phyloP scores from a whole-genome alignment of 30 jellyfish, hydroid and myxozoan species.

The Hydractinia symbiolongicarpus region DNA sequence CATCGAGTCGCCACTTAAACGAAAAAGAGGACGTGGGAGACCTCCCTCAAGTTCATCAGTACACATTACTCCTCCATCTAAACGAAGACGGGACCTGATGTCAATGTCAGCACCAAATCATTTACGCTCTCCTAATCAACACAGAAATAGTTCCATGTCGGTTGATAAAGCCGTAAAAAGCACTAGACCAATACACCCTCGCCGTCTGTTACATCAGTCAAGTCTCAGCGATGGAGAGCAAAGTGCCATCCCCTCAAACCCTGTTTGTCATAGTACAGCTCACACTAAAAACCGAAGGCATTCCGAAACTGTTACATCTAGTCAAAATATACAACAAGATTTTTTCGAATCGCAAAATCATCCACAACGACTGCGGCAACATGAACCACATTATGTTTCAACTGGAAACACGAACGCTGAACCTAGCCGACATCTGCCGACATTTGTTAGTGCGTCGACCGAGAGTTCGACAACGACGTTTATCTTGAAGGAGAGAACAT shows the following conservation, averaged over 20 bases:
- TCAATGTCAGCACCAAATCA: no score
- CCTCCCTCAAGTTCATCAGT: not conserved
- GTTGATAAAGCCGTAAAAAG: not conserved
- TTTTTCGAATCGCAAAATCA: not conserved
- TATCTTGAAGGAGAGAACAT: constrained; percentile 30
- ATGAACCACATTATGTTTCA: not conserved
- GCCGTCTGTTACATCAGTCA: constrained; percentile 24
- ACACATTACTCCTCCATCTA: not conserved
- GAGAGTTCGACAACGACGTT: constrained; percentile 9
- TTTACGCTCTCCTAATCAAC: not conserved
- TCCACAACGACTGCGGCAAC: not conserved
- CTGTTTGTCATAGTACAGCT: no score
- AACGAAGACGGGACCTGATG: not conserved
- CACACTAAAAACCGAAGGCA: not conserved
- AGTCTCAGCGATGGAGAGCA: not conserved
- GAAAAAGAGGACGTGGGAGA: constrained; percentile 24
- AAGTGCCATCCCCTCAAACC: not conserved
- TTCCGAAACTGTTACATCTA: not conserved
- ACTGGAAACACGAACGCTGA: not conserved
- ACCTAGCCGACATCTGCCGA: not conserved
- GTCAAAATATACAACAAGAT: not conserved
- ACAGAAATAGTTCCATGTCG: not conserved
- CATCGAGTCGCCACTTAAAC: constrained; percentile 4
- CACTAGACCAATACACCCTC: constrained; percentile 24
- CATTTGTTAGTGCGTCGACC: not conserved